Base-by-base conservation (phyloP, 2,888 invertebrate genomes). In the Leptinotarsa peninsularis region DNA sequence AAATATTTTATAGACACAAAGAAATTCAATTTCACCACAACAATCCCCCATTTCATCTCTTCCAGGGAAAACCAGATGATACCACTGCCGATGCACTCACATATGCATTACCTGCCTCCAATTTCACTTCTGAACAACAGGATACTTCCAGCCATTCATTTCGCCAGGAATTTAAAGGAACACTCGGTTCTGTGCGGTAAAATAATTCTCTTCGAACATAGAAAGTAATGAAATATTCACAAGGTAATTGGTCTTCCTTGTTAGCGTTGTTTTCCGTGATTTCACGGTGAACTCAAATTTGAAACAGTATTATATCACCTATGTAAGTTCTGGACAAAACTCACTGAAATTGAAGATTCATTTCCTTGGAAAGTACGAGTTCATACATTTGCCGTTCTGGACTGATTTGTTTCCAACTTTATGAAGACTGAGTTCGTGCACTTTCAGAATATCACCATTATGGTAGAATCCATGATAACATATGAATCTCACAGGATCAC, bases 1-100 rank as follows among this genome's bases (percentile, higher is more conserved):
- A 43, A 43, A 43, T 10, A 10, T 10, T 13, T 3, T 3, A 3
- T 3, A 43, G 43, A 43, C 10, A 43, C 43, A 43, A 43, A 0
- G 4, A 15, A 52, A 23, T 58, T 15, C 58, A 23, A 21, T 58
- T 58, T 14, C 23, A 4, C 23, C 21, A 18, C 21, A 58, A 15
- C 13, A 58, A 58, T 58, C 4, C 15, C 5, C n/a, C 58, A 23
- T 14, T 23, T 27, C 4, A 58, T 21, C 14, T 23, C 15, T 15
- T 23, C 58, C 23, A 58, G 58, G 21, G 23, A 58, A 58, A 58
- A 58, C 58, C 58, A 58, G 58, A 13, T 58, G 58, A 10, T 58
- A 14, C 52, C 52, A n/a, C 23, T 58, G 27, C 58, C 14, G 15
- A 23, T 58, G 58, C 23, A 58, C 58, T 58, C 15, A 23, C 14